A percentile compares a stretch with the other conserved stretches of the same genome.
Evolutionary conservation across 2,888 invertebrate genomes (phyloP).

Genomic region (Alentia gelatinosa): DNA sequence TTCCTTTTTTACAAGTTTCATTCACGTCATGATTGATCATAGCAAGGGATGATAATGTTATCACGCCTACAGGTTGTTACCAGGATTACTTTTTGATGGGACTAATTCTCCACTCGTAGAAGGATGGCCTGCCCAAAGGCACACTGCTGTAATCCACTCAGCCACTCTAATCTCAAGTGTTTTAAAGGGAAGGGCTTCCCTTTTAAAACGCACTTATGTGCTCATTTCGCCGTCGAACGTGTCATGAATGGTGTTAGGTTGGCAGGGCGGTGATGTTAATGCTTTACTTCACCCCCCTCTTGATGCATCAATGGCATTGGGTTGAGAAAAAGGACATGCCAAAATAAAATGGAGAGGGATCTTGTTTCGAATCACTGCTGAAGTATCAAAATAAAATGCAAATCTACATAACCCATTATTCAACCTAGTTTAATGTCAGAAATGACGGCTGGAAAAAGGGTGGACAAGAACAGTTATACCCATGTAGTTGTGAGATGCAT

Average conservation of each 20-base stretch:
- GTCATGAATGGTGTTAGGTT: background rate
- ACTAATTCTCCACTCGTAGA: constrained; percentile 3
- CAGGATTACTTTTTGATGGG: constrained; percentile 10
- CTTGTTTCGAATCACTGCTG: no score
- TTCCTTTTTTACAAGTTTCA: background rate
- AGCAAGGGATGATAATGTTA: background rate
- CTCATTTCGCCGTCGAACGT: background rate
- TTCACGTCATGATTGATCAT: background rate
- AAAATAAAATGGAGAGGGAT: no score
- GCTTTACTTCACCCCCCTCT: background rate
- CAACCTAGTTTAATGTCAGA: no score
- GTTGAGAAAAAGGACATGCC: no score
- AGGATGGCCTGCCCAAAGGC: background rate
- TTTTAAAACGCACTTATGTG: background rate
- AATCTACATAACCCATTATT: no score
- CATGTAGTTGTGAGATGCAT: no score
- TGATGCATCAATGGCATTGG: no score
- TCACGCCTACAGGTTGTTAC: background rate
- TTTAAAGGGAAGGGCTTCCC: background rate
- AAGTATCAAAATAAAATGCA: no score
- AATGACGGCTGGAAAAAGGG: no score
- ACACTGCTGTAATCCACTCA: background rate
- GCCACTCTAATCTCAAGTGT: background rate
- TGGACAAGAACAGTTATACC: no score
- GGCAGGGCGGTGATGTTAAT: background rate